Evolutionary conservation across 2,113 vertebrate species (phyloP), one percentile per base, ranked within the genome.

Genomic region (Cyanoderma ruficeps): DNA sequence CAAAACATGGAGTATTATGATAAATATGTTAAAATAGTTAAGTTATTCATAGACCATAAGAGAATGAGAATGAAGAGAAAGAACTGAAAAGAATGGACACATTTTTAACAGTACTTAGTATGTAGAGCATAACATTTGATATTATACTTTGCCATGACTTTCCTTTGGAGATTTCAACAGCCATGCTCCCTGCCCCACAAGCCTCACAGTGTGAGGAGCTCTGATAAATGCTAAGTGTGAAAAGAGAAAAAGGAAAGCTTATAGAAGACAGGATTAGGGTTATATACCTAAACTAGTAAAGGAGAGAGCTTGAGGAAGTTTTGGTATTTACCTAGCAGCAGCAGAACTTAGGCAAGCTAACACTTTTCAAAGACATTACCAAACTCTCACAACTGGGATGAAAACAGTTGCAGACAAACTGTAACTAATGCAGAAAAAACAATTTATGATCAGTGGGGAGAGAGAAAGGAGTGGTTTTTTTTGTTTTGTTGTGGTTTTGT

Each of bases 371-470:
- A 78, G 47, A 75, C 47, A 56, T n/a, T 14, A 28, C 23, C n/a
- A 6, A 65, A 83, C 39, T 74, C 46, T 67, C n/a, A 50, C 15
- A 50, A 42, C 37, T 39, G 23, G 28, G 9, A 41, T 14, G 23
- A 47, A 84, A 71, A 71, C 22, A 41, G 2, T 41, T 28, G 7
- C 33, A 53, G 69, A 70, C 9, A 55, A 76, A 75, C n/a, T 41
- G 23, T 37, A 70, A 30, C 7, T 15, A 39, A 50, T 53, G 33
- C n/a, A 52, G 35, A 37, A 55, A 84, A 78, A 76, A 21, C 5
- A 1, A 35, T 37, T 24, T 37, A 21, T 18, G 19, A 56, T 7
- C 24, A 11, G 20, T 27, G 13, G 0, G 1, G 16, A 20, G 14
- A 46, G 17, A 14, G 13, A 12, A 7, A 21, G 6, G 28, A 25